Evolutionary conservation across 2,797 vertebrate genomes (phyloP), one percentile per base, ranked within the genome.

Genomic region (Spinus olivaceus): DNA sequence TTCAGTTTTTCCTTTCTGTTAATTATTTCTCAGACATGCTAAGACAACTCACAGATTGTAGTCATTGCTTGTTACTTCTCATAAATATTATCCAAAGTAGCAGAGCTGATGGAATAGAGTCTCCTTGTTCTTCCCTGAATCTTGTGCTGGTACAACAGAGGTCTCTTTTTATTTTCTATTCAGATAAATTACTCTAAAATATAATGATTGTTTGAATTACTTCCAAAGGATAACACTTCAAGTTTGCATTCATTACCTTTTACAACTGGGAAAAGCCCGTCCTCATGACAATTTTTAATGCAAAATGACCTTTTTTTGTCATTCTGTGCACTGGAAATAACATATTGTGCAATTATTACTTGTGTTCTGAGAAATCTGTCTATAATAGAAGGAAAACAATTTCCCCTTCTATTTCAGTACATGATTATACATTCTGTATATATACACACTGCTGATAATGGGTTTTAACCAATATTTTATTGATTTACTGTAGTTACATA

Each of bases 21-120:
- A 59, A 28, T 60, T 66, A 23, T 86, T 83, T 74, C 25, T 25
- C 41, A 53, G 16, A 30, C 15, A 5, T 30, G 19, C 37, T 39
- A 39, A 49, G 5, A 12, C 0, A 8, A 33, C 33, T 54, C 0
- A 0, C 5, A 39, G 25, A 6, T n/a, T 30, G 32, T 41, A n/a
- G 33, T 42, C 46, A 20, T 14, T 81, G 22, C 46, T 51, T 71
- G 23, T n/a, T 65, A 5, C 19, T 69, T 86, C 44, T 63, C 14
- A 2, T 49, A 41, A 32, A 24, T 71, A 1, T 32, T 88, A 41
- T 32, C 39, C 63, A 66, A 16, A 64, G 32, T 13, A 46, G 15
- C 3, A 30, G 71, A 50, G 21, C 33, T 73, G 20, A 50, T 37
- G 41, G 13, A 65, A 24, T 3, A 42, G 32, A 12, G 2, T 6